These are phyloP conservation scores for Dicentrarchus labrax DNA, from an alignment of 2,113 vertebrate genomes.

Conservation along the genomic window DNA sequence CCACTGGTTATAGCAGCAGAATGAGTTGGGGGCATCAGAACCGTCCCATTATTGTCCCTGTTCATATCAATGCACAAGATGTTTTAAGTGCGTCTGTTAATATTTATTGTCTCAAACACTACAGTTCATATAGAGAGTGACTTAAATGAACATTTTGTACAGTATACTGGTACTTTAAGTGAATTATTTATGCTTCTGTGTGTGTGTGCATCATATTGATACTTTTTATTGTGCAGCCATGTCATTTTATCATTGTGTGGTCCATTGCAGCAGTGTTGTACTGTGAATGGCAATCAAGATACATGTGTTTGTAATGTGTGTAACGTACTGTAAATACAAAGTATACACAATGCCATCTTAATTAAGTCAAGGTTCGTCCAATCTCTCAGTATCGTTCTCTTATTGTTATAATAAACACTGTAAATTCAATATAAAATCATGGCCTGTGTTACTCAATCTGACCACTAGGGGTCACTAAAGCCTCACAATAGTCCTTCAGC, in stretches of 20 bases:
- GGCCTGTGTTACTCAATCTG: constrained; percentile 25
- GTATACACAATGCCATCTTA: constrained; percentile 44
- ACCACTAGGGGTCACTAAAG: constrained; percentile 64
- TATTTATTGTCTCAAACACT: constrained; percentile 80
- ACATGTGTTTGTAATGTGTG: constrained; percentile 46
- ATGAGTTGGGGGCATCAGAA: constrained; percentile 2
- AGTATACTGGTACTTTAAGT: constrained; percentile 65
- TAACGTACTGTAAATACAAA: constrained; percentile 58
- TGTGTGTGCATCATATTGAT: constrained; percentile 55
- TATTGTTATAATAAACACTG: constrained; percentile 71
- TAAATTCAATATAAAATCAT: background rate
- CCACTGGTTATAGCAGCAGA: constrained; percentile 40
- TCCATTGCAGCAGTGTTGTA: constrained; percentile 54
- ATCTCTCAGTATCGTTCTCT: constrained; percentile 67
- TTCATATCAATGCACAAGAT: constrained; percentile 21
- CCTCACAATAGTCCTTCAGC: background rate
- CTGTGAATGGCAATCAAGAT: constrained; percentile 44
- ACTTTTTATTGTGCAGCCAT: constrained; percentile 39
- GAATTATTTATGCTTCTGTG: constrained; percentile 66
- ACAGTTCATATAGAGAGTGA: constrained; percentile 38
- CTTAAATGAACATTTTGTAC: constrained; percentile 62
- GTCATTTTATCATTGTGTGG: constrained; percentile 25
- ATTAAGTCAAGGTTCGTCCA: constrained; percentile 28
- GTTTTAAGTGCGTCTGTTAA: constrained; percentile 41
- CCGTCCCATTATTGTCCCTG: constrained; percentile 15